Evolutionary conservation across 2,113 vertebrate genomes (phyloP), one percentile per base, ranked within the genome.

Genomic region (Etia nguti): DNA sequence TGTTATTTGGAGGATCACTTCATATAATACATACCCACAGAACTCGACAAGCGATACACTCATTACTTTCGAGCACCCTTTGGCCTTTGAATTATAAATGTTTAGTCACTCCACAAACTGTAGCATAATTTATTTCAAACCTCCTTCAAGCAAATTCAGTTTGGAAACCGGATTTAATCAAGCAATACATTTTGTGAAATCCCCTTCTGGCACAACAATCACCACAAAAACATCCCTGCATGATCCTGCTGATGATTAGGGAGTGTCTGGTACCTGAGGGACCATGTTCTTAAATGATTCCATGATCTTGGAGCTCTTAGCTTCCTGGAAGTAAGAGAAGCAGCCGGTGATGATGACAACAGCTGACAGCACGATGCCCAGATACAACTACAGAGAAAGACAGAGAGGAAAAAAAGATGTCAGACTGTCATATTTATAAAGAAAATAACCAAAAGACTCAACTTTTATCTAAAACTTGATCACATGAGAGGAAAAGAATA

Each of bases 251-350:
- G 13, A 22, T 46, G 54, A 75, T 31, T 7, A 29, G 0, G 4
- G 15, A 34, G 12, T 5, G 13, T 83, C 11, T 6, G 10, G 77
- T 90, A 98, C 98, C 97, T 98, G 98, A 38, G 98, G 98, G 56
- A 98, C 98, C 98, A 98, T 98, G 95, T 98, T 98, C 95, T 98
- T 98, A 90, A 98, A 98, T 82, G 97, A 98, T 88, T 98, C 98
- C 98, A 98, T 98, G 95, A 98, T 98, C 94, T 98, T 98, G 70
- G 98, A 98, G 94, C 98, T 98, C 95, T 98, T 98, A 24, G 98
- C 97, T 81, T 98, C 98, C 88, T 98, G 98, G 94, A 98, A 98
- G 95, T 98, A 98, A 92, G 98, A 98, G 96, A 98, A 98, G 95
- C 97, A 98, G 91, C 97, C 97, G 0, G 98, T 98, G 96, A 98